These are phyloP conservation scores for Brachyptera risi DNA, from an alignment of 2,888 invertebrate species.

Conservation along the genomic window DNA sequence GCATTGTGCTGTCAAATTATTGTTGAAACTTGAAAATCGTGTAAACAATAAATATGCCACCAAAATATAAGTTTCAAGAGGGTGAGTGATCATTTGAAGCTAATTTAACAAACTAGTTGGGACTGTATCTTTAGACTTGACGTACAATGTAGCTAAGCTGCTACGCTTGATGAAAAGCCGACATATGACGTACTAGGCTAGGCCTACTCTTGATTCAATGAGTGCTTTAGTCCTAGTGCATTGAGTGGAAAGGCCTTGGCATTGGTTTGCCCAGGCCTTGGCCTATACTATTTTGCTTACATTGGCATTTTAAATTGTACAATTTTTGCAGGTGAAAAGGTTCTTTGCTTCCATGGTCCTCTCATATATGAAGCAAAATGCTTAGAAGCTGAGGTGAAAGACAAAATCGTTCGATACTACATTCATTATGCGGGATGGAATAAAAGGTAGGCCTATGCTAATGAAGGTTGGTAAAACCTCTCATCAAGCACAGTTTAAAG, in stretches of 20 bases:
- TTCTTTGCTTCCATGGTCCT: slow-evolving; percentile 94
- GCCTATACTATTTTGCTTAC: slow-evolving; percentile 6
- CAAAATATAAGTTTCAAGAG: slow-evolving; percentile 69
- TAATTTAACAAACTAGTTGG: background rate
- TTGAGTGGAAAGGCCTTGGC: no score
- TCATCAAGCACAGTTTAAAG: no score
- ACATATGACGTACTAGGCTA: no score
- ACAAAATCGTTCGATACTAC: slow-evolving; percentile 83
- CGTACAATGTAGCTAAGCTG: background rate
- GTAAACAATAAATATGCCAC: no score
- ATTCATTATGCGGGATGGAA: slow-evolving; percentile 99
- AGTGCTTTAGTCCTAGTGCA: no score
- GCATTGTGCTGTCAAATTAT: no score
- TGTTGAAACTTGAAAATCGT: no score
- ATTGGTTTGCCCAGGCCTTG: background rate
- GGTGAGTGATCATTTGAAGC: slow-evolving; percentile 48
- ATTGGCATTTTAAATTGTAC: no score
- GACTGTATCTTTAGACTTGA: background rate
- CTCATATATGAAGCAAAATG: slow-evolving; percentile 96
- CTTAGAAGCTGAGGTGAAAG: slow-evolving; percentile 77
- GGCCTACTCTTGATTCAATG: background rate
- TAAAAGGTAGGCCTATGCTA: no score
- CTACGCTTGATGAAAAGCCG: no score
- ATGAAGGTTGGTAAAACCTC: no score
- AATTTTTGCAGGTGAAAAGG: slow-evolving; percentile 69